phyloP scores from a whole-genome alignment of 2,888 invertebrate genomes.

The Odontocerum albicorne region DNA sequence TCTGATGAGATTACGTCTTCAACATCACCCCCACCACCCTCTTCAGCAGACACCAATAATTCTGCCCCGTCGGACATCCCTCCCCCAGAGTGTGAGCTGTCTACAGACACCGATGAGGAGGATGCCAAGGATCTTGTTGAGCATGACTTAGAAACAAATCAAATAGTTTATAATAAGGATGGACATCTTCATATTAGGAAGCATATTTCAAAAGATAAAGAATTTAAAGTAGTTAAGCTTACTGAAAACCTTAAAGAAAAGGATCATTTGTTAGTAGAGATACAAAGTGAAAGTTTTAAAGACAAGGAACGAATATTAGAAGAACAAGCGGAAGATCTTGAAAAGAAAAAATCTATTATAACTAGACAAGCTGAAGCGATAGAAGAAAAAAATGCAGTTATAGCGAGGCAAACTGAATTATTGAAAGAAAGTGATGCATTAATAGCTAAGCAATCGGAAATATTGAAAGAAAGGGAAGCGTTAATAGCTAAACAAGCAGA shows the following conservation, averaged over 20 bases:
- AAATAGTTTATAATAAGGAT: conserved; percentile 5
- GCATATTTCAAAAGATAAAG: conserved; percentile 22
- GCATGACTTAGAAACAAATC: background rate
- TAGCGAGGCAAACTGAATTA: conserved; percentile 25
- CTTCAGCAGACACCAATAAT: conserved; percentile 45
- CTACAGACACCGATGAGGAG: conserved; percentile 73
- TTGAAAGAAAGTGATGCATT: conserved; percentile 25
- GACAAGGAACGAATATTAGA: conserved; percentile 26
- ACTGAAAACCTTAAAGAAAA: conserved; percentile 17
- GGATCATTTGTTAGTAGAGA: conserved; percentile 1
- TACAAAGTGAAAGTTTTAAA: conserved; percentile 13
- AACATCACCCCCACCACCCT: conserved; percentile 58
- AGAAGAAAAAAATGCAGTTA: conserved; percentile 20
- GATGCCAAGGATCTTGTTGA: conserved; percentile 38
- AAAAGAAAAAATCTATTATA: conserved; percentile 17
- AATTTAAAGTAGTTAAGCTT: background rate
- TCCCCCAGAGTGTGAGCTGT: conserved; percentile 66
- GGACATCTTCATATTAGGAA: conserved; percentile 25
- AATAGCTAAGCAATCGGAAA: conserved; percentile 9
- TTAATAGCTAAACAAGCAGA: conserved; percentile 28
- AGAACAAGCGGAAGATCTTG: conserved; percentile 13
- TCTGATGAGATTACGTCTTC: conserved; percentile 68
- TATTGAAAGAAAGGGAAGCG: conserved; percentile 26
- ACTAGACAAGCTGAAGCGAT: conserved; percentile 11
- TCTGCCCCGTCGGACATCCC: conserved; percentile 48